phyloP scores from a whole-genome alignment of 2,113 vertebrate species.

The Riparia riparia region DNA sequence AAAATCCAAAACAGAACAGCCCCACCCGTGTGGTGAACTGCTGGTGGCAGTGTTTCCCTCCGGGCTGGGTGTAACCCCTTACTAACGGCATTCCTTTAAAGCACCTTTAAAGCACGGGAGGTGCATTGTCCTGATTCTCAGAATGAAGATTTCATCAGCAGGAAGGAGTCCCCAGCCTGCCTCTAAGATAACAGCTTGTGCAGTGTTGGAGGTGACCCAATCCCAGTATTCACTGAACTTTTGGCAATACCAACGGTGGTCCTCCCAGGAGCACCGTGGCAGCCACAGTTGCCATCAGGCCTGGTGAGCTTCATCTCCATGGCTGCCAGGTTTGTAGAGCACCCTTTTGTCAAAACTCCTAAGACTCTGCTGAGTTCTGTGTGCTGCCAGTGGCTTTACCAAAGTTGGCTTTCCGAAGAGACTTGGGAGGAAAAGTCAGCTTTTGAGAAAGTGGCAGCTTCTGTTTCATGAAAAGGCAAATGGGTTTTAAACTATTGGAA shows the following conservation, averaged over 20 bases:
- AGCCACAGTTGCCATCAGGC: not conserved
- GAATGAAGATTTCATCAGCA: not conserved
- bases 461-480: not conserved
- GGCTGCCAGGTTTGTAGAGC: fast-evolving
- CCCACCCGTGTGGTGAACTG: fast-evolving
- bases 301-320: fast-evolving
- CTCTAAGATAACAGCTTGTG: not conserved
- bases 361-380: fast-evolving
- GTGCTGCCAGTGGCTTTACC: not conserved
- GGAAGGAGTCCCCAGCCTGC: not conserved
- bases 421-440: not conserved
- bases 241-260: fast-evolving
- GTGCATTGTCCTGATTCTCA: fast-evolving
- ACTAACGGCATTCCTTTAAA: not conserved
- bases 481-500: not conserved
- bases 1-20: not conserved
- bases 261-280: fast-evolving
- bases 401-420: not conserved
- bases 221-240: fast-evolving
- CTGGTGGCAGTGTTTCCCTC: not conserved
- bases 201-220: fast-evolving
- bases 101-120: fast-evolving
- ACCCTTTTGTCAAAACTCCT: too few relatives aligned
- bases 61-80: not conserved
- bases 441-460: not conserved